Evolutionary conservation across 2,888 invertebrate genomes (phyloP).

Genomic region (Alentia gelatinosa): DNA sequence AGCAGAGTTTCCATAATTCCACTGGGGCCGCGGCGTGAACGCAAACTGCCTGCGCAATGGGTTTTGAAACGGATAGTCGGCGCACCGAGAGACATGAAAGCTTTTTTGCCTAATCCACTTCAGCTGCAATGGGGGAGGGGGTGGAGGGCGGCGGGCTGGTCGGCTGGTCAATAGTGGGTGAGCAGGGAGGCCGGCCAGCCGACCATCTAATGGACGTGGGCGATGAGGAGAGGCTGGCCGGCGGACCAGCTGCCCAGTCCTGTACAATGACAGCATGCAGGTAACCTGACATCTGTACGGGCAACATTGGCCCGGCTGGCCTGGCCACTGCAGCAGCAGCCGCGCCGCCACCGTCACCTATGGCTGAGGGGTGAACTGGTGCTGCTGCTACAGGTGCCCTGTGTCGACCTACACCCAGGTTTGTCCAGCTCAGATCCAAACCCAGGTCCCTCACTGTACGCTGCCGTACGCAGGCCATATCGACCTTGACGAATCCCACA

Average conservation of each 20-base stretch:
- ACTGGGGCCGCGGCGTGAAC: background rate
- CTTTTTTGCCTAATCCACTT: conserved; percentile 50
- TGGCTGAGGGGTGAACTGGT: background rate
- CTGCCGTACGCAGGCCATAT: too few relatives aligned
- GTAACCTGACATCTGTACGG: conserved; percentile 9
- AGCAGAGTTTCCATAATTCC: conserved; percentile 56
- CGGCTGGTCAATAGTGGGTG: conserved; percentile 37
- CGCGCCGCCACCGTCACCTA: conserved; percentile 9
- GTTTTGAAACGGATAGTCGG: conserved; percentile 45
- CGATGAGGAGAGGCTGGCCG: background rate
- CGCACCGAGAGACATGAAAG: background rate
- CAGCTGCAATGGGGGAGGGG: background rate
- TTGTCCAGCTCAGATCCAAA: too few relatives aligned
- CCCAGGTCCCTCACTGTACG: too few relatives aligned
- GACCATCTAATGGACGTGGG: conserved; percentile 37
- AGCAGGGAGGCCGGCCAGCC: background rate
- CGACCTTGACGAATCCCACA: too few relatives aligned
- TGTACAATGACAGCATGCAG: conserved; percentile 30
- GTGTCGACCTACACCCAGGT: too few relatives aligned
- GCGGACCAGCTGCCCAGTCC: background rate
- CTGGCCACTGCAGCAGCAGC: background rate
- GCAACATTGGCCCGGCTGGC: background rate
- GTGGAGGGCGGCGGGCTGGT: background rate
- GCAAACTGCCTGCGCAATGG: background rate
- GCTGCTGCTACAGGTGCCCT: conserved; percentile 8